phyloP scores from a whole-genome alignment of 1,140 invertebrate species.

The Calephelis nemesis region DNA sequence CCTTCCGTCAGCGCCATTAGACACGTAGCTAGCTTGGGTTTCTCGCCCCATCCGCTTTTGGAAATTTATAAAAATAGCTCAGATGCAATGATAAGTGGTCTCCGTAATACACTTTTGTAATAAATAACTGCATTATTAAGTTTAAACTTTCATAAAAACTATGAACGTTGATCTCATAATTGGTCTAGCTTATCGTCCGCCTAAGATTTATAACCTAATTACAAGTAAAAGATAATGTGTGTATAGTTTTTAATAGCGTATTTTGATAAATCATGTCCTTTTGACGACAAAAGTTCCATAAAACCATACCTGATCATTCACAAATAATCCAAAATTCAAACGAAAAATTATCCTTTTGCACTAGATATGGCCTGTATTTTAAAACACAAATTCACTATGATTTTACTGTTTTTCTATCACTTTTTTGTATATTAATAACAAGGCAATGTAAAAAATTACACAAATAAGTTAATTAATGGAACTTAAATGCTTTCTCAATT shows the following conservation, averaged over 20 bases:
- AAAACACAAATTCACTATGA: conserved; percentile 43
- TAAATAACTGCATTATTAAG: conserved; percentile 38
- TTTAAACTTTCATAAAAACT: conserved; percentile 37
- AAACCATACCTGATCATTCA: conserved; percentile 74
- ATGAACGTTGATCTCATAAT: conserved; percentile 55
- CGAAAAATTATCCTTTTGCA: conserved; percentile 55
- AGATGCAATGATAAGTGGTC: conserved; percentile 41
- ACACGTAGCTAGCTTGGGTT: conserved; percentile 78
- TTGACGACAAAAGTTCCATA: conserved; percentile 34
- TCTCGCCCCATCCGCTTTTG: conserved; percentile 69
- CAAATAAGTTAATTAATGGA: conserved; percentile 45
- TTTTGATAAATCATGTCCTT: conserved; percentile 34
- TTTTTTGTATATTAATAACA: conserved; percentile 4
- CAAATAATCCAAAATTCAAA: conserved; percentile 58
- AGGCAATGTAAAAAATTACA: conserved; percentile 44
- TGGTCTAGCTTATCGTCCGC: conserved; percentile 67
- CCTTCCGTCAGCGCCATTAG: conserved; percentile 76
- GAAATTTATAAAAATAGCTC: conserved; percentile 76
- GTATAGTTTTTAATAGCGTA: conserved; percentile 21
- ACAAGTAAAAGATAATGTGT: conserved; percentile 42
- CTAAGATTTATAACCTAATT: conserved; percentile 72
- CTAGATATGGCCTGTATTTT: conserved; percentile 50
- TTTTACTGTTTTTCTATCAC: conserved; percentile 13
- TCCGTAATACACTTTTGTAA: conserved; percentile 30
- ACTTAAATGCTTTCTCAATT: conserved; percentile 61